phyloP scores from a whole-genome alignment of 2,797 vertebrate genomes.

The Oreonectes daqikongensis region DNA sequence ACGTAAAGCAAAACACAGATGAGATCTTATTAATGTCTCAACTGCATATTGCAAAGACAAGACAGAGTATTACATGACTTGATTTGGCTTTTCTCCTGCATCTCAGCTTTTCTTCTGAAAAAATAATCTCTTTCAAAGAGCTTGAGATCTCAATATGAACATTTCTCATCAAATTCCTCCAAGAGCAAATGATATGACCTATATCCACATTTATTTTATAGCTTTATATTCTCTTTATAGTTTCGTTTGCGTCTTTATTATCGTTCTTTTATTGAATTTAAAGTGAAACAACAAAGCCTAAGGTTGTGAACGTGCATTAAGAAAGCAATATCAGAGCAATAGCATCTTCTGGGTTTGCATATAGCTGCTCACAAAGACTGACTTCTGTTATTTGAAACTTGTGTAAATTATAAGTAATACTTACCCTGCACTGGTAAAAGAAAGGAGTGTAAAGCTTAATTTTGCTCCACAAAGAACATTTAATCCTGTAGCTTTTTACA shows the following conservation, averaged over 20 bases:
- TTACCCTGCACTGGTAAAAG: neutral
- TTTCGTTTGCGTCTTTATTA: too few species aligned
- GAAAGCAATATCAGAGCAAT: neutral
- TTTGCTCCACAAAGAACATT: neutral
- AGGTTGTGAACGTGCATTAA: neutral
- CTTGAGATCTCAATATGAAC: neutral
- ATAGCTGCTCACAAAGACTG: neutral
- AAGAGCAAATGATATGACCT: neutral
- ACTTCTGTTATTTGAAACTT: neutral
- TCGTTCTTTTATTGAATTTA: neutral
- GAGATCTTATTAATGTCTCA: conserved; percentile 13
- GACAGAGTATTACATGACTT: too few species aligned
- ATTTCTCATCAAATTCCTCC: neutral
- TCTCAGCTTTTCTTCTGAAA: neutral
- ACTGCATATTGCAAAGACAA: too few species aligned
- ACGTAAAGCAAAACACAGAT: neutral
- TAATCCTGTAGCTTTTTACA: neutral
- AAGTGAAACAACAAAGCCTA: neutral
- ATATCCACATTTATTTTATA: too few species aligned
- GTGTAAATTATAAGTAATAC: neutral
- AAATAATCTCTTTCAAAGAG: neutral
- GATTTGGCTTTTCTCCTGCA: too few species aligned
- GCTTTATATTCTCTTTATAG: too few species aligned
- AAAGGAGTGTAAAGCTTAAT: neutral
- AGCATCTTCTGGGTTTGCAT: neutral